Evolutionary conservation across 2,113 vertebrate species (phyloP).

Genomic region (Callipepla squamata): DNA sequence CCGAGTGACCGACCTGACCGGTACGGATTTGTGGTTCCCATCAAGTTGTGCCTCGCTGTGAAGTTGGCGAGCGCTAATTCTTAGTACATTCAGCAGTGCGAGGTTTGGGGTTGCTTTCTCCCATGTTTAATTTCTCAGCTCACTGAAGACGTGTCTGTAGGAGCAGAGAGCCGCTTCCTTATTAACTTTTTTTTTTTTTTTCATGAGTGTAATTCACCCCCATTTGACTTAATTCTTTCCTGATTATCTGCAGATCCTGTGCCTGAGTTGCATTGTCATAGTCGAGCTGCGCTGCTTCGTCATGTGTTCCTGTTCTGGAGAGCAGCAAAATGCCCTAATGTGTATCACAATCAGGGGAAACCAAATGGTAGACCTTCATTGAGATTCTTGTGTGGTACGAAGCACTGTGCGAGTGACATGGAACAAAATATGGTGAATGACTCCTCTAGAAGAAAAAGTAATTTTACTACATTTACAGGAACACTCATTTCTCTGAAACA

Average conservation of each 20-base stretch:
- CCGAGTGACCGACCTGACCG: neutral
- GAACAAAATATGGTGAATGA: neutral
- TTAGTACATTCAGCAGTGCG: neutral
- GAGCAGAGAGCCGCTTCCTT: conserved; percentile 10
- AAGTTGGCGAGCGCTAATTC: neutral
- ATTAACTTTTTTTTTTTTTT: conserved; percentile 21
- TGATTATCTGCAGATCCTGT: conserved; percentile 12
- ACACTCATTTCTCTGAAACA: neutral
- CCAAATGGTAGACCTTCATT: neutral
- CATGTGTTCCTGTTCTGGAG: neutral
- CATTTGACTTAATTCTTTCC: conserved; percentile 28
- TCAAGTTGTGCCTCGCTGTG: neutral
- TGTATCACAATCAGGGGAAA: neutral
- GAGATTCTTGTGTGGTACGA: neutral
- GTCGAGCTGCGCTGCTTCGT: neutral
- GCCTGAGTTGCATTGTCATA: neutral
- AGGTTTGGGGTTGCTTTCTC: neutral
- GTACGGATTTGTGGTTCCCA: neutral
- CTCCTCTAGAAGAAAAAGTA: neutral
- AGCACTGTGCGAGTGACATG: neutral
- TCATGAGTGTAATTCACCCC: neutral
- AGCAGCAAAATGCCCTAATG: neutral
- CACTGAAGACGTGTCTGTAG: neutral
- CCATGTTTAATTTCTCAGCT: conserved; percentile 30
- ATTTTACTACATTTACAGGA: neutral